These are phyloP conservation scores for Heterochromis multidens DNA, from an alignment of 2,113 vertebrate genomes.

Conservation along the genomic window DNA sequence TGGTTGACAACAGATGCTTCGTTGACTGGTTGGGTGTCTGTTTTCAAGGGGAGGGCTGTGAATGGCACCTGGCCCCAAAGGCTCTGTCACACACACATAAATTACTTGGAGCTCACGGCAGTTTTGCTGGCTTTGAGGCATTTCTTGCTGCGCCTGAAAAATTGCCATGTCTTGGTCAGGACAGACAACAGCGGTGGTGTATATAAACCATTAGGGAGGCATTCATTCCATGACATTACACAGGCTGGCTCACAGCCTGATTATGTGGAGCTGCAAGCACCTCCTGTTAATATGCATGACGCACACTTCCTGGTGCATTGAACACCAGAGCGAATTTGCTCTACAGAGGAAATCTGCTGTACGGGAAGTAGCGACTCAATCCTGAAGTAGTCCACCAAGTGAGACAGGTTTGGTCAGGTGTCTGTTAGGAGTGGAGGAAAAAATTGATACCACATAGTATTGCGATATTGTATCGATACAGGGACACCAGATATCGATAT, in stretches of 20 bases:
- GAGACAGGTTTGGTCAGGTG: no score
- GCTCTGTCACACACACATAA: background rate
- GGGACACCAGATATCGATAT: no score
- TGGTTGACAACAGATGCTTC: background rate
- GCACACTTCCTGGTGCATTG: background rate
- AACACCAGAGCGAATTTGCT: background rate
- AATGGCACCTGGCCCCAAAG: background rate
- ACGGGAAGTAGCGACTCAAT: background rate
- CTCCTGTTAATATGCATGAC: background rate
- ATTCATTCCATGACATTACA: background rate
- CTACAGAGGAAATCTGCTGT: background rate
- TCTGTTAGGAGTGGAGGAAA: no score
- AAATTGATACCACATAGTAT: no score
- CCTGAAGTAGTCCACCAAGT: background rate
- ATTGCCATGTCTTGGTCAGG: background rate
- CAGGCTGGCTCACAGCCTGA: background rate
- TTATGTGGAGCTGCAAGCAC: background rate
- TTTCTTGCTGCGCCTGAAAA: background rate
- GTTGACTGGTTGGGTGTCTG: background rate
- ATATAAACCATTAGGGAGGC: background rate
- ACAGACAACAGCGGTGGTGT: background rate
- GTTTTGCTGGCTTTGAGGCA: background rate
- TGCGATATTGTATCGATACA: no score
- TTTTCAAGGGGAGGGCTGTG: background rate
- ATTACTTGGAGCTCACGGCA: background rate